A percentile compares a stretch with the other conserved stretches of the same genome.
phyloP scores from a whole-genome alignment of 2,797 vertebrate genomes.

The Phrynocephalus vlangalii region DNA sequence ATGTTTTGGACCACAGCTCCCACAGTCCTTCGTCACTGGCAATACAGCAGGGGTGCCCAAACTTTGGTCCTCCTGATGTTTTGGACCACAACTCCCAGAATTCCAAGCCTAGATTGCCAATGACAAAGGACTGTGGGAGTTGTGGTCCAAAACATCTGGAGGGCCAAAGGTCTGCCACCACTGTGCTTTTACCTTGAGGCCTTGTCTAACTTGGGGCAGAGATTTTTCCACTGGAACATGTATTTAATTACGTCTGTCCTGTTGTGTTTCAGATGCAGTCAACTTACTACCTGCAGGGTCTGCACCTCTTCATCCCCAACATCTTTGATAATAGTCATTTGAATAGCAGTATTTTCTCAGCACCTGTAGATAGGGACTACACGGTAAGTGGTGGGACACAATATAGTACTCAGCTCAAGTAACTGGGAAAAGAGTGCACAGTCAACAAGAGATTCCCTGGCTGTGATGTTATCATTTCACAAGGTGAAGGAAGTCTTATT shows the following conservation, averaged over 20 bases:
- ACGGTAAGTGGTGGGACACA: constrained; percentile 48
- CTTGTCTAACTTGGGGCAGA: background rate
- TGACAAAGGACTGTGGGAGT: too few species aligned
- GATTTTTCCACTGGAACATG: background rate
- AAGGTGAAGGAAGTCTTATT: background rate
- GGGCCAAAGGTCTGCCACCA: background rate
- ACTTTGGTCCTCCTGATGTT: too few species aligned
- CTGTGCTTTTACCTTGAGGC: background rate
- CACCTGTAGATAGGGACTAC: constrained; percentile 7
- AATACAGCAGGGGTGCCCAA: too few species aligned
- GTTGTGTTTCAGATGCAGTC: constrained; percentile 68
- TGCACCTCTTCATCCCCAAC: constrained; percentile 71
- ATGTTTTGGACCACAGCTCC: background rate
- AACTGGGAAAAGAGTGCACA: too few species aligned
- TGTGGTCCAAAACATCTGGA: background rate
- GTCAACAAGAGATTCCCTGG: too few species aligned
- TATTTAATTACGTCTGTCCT: background rate
- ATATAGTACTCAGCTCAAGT: background rate
- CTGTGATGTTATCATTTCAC: background rate
- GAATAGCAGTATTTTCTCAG: background rate
- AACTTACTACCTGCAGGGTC: constrained; percentile 69
- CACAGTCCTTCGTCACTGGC: background rate
- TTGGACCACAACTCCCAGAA: too few species aligned
- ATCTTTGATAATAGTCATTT: constrained; percentile 47
- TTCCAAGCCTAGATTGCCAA: too few species aligned